Conservation (phyloP, 2,797 vertebrate species). For the Schizopygopsis pylzovi region DNA sequence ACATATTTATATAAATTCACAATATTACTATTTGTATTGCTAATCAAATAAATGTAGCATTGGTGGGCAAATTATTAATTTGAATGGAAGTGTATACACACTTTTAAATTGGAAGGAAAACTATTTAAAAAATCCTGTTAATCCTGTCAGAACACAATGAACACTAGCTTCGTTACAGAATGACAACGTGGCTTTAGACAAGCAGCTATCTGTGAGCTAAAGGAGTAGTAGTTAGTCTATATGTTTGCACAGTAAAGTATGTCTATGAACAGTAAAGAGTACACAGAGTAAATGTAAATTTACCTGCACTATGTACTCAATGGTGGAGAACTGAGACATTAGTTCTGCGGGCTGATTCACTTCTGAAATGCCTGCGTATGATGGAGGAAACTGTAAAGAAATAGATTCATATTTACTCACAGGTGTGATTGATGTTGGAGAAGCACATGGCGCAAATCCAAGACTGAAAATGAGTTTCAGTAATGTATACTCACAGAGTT, state of each 20-base stretch:
- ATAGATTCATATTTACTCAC: slow-evolving; percentile 17
- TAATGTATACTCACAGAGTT: slow-evolving; percentile 85
- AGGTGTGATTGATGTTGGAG: not conserved
- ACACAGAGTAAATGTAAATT: slow-evolving; percentile 52
- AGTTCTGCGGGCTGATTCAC: slow-evolving; percentile 95
- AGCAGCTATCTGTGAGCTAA: slow-evolving; percentile 38
- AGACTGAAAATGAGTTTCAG: not conserved
- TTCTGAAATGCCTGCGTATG: slow-evolving; percentile 94
- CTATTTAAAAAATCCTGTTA: not conserved
- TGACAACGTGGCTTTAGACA: slow-evolving; percentile 12
- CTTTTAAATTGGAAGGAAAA: not conserved
- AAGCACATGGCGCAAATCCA: not conserved
- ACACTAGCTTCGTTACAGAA: not conserved
- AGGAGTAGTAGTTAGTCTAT: slow-evolving; percentile 7
- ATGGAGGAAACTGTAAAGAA: slow-evolving; percentile 87
- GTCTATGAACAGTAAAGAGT: slow-evolving; percentile 58
- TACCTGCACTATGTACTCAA: slow-evolving; percentile 98
- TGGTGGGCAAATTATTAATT: not conserved
- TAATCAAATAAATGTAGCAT: not conserved
- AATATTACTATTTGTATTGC: not conserved
- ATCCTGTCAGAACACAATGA: not conserved
- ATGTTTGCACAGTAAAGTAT: slow-evolving; percentile 42
- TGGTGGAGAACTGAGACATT: slow-evolving; percentile 97
- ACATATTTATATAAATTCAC: not conserved
- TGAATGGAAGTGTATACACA: not conserved